Evolutionary conservation across 2,113 vertebrate genomes (phyloP).

Genomic region (Halcyon malimbica): DNA sequence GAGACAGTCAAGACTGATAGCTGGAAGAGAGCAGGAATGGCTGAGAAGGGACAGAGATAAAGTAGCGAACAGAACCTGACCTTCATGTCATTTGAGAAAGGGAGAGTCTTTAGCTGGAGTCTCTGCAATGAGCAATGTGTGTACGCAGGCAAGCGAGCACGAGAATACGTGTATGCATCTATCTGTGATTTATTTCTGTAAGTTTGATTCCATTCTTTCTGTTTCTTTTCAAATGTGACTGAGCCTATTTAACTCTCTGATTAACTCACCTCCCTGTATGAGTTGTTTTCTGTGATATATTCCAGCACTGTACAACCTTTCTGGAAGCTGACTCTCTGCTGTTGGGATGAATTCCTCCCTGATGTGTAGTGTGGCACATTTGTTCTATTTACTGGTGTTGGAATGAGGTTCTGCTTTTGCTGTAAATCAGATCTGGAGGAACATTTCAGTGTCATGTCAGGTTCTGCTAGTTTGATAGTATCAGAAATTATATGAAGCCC

Average conservation of each 20-base stretch:
- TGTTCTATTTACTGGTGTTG: conserved; percentile 12
- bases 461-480: neutral
- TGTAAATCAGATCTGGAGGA: conserved; percentile 29
- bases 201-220: conserved; percentile 32
- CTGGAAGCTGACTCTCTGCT: neutral
- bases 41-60: neutral
- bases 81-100: neutral
- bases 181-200: conserved; percentile 28
- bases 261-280: neutral
- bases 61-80: neutral
- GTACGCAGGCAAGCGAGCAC: neutral
- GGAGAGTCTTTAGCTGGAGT: neutral
- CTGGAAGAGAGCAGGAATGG: neutral
- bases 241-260: conserved; percentile 44
- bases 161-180: neutral
- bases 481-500: neutral
- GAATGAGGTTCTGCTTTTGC: neutral
- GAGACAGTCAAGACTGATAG: neutral
- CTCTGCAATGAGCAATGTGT: neutral
- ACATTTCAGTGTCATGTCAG: conserved; percentile 16
- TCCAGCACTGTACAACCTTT: conserved; percentile 4
- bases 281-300: conserved; percentile 52
- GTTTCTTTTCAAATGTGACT: conserved; percentile 50
- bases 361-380: neutral
- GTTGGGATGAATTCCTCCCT: conserved; percentile 30